phyloP scores from a whole-genome alignment of 2,888 invertebrate species.

The Macrophya alboannulata region DNA sequence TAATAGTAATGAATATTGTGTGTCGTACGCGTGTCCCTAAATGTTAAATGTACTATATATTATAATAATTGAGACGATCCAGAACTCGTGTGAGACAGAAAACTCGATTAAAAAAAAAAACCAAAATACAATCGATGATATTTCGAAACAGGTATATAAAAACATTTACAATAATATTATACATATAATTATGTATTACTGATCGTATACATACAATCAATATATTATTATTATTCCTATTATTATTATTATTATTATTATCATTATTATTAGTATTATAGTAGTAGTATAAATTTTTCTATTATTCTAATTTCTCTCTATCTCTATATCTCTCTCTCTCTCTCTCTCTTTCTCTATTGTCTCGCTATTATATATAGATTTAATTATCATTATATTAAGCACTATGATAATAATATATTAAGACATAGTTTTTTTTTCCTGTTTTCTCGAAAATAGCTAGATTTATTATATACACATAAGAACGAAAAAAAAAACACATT shows the following conservation, averaged over 20 bases:
- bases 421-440: background rate
- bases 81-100: background rate
- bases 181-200: background rate
- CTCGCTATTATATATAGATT: background rate
- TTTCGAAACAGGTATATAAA: background rate
- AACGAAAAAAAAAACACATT: background rate
- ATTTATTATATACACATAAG: background rate
- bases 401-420: background rate
- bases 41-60: background rate
- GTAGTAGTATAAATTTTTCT: background rate
- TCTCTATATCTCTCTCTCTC: background rate
- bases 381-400: background rate
- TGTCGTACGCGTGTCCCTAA: background rate
- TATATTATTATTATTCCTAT: too few relatives aligned
- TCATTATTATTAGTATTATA: background rate
- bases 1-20: too few relatives aligned
- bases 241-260: too few relatives aligned
- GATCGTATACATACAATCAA: background rate
- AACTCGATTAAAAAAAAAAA: too few relatives aligned
- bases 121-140: background rate
- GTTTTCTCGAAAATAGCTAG: background rate
- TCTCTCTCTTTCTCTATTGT: background rate
- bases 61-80: slow-evolving; percentile 22
- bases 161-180: slow-evolving; percentile 5
- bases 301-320: background rate